Conservation (phyloP, 2,113 vertebrate genomes). For the Thunnus thynnus region DNA sequence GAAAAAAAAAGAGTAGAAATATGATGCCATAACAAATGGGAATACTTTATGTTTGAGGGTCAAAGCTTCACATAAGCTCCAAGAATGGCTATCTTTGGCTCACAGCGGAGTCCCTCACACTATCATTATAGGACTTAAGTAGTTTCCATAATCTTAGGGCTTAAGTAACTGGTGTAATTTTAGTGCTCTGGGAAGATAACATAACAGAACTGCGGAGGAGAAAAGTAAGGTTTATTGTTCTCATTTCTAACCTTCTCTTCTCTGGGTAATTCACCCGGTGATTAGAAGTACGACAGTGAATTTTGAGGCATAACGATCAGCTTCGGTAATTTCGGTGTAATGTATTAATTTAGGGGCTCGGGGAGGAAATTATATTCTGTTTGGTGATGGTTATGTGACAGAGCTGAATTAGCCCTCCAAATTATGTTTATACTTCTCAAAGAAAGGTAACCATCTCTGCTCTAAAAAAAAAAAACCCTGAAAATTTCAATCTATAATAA, state of each 20-base stretch:
- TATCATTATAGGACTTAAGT: conserved; percentile 58
- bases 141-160: conserved; percentile 49
- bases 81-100: conserved; percentile 44
- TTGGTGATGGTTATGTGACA: not conserved
- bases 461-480: no score
- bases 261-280: conserved; percentile 1
- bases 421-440: not conserved
- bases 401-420: not conserved
- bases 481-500: no score
- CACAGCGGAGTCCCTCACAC: conserved; percentile 34
- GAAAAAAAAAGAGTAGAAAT: conserved; percentile 33
- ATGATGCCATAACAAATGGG: conserved; percentile 28
- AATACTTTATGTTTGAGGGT: conserved; percentile 37
- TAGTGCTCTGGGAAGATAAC: conserved; percentile 37
- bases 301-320: conserved; percentile 2
- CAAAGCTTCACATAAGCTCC: conserved; percentile 21
- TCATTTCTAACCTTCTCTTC: conserved; percentile 33
- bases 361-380: not conserved
- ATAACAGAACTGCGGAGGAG: not conserved
- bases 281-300: conserved; percentile 18
- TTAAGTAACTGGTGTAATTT: conserved; percentile 56
- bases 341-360: not conserved
- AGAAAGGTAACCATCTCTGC: not conserved
- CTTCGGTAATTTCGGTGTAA: not conserved
- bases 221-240: conserved; percentile 26